Conservation (phyloP, 2,797 vertebrate species). For the Tarsius wallacei region DNA sequence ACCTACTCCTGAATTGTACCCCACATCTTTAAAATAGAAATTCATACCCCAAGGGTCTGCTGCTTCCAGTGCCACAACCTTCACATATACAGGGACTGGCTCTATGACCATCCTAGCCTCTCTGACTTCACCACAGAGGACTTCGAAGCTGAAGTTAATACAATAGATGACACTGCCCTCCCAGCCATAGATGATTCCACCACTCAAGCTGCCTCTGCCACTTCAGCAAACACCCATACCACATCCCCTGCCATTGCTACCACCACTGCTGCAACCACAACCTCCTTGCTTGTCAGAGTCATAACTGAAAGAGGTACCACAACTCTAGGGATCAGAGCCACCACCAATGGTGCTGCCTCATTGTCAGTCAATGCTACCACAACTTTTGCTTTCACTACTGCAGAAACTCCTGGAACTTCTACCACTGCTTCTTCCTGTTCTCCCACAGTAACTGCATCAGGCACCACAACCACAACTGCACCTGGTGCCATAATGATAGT, state of each 20-base stretch:
- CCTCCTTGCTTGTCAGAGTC: neutral
- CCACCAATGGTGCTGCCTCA: neutral
- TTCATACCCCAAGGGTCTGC: neutral
- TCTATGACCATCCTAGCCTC: neutral
- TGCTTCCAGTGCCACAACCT: neutral
- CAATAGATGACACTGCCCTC: neutral
- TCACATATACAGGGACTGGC: neutral
- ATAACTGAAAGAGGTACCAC: neutral
- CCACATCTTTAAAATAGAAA: neutral
- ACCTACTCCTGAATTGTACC: no score
- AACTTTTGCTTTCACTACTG: neutral
- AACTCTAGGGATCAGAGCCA: neutral
- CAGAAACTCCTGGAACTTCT: neutral
- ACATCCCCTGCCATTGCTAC: neutral
- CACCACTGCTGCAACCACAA: neutral
- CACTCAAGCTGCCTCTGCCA: neutral
- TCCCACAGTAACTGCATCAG: neutral
- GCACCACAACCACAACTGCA: neutral
- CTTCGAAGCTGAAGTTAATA: neutral
- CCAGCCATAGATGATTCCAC: neutral
- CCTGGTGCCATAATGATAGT: neutral
- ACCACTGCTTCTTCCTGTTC: neutral
- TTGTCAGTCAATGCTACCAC: neutral
- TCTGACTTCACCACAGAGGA: neutral
- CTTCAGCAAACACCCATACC: neutral